phyloP scores from a whole-genome alignment of 2,797 vertebrate species.

The Falco naumanni region DNA sequence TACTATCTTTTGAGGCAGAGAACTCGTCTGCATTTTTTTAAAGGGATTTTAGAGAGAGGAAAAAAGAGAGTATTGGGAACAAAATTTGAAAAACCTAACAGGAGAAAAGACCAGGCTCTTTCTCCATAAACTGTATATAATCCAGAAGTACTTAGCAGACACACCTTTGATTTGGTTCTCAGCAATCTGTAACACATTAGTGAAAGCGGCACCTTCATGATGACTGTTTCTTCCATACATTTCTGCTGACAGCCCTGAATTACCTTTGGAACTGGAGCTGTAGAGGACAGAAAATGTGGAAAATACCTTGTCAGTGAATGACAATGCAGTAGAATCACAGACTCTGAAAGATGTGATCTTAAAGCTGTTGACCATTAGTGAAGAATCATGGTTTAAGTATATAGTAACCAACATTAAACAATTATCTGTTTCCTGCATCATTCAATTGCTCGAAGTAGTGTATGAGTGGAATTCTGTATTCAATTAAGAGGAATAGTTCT shows the following conservation, averaged over 20 bases:
- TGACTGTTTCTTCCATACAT: slow-evolving; percentile 60
- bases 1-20: not conserved
- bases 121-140: not conserved
- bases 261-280: slow-evolving; percentile 70
- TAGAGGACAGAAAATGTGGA: not conserved
- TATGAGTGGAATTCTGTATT: not conserved
- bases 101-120: not conserved
- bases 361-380: not conserved
- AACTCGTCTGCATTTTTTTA: not conserved
- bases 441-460: not conserved
- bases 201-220: slow-evolving; percentile 53
- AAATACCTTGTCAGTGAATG: not conserved
- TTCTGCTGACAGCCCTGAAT: slow-evolving; percentile 52
- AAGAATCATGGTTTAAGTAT: not conserved
- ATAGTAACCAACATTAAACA: not conserved
- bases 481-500: not conserved
- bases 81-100: not conserved
- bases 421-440: not conserved
- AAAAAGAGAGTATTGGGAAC: not conserved
- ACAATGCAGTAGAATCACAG: not conserved
- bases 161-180: slow-evolving; percentile 74
- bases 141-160: not conserved
- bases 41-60: not conserved
- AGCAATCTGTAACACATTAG: slow-evolving; percentile 57
- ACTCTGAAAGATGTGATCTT: not conserved